Percentiles rank a stretch among this genome's conserved stretches.
phyloP scores from a whole-genome alignment of 2,888 invertebrate genomes.

The Lithophane semibrunnea region DNA sequence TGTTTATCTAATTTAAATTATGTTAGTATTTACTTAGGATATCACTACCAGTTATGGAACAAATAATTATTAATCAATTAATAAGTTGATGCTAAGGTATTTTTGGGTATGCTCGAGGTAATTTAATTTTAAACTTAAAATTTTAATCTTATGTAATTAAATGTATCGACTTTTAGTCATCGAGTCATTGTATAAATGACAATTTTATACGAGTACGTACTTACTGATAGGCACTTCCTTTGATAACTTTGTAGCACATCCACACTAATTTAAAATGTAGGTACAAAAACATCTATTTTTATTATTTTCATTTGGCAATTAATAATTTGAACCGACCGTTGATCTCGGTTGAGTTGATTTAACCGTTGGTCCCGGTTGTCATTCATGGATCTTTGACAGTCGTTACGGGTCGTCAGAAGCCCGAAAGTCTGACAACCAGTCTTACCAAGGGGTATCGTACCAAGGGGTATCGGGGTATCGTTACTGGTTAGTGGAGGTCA shows the following conservation, averaged over 20 bases:
- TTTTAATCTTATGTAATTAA: slow-evolving; percentile 51
- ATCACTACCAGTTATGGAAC: neutral
- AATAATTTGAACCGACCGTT: neutral
- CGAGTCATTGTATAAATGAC: slow-evolving; percentile 55
- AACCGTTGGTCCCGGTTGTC: no score
- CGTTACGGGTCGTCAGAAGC: no score
- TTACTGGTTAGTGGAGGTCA: no score
- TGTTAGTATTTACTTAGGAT: neutral
- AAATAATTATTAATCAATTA: neutral
- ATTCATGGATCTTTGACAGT: no score
- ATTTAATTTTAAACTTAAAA: slow-evolving; percentile 13
- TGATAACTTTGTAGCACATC: slow-evolving; percentile 58
- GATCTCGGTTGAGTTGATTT: no score
- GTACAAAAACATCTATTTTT: slow-evolving; percentile 28
- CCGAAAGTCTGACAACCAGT: no score
- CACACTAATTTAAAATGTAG: slow-evolving; percentile 28
- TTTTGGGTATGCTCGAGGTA: neutral
- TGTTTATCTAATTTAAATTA: neutral
- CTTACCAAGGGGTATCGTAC: no score
- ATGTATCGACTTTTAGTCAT: slow-evolving; percentile 60
- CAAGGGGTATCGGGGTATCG: no score
- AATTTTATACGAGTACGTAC: slow-evolving; percentile 51
- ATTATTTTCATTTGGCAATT: slow-evolving; percentile 14
- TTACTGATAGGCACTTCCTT: slow-evolving; percentile 66
- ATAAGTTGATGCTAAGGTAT: neutral